Evolutionary conservation across 2,888 invertebrate species (phyloP).

Genomic region (Archaeoteleia sp.): DNA sequence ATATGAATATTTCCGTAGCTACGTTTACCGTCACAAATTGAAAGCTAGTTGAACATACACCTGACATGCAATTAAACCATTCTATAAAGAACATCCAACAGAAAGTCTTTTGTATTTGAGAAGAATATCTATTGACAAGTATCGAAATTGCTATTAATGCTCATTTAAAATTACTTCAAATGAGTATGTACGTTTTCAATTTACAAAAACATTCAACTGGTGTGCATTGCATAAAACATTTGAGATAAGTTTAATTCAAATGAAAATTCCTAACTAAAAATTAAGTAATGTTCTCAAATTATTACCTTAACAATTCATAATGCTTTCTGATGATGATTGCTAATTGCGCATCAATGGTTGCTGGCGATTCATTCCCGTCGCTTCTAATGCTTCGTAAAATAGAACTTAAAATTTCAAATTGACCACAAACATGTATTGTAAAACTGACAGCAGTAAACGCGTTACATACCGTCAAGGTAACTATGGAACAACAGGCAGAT

Average conservation of each 20-base stretch:
- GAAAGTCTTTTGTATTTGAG: slow-evolving; percentile 6
- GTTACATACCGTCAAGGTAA: neutral
- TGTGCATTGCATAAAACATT: too few relatives aligned
- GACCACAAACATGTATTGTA: slow-evolving; percentile 8
- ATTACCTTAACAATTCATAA: slow-evolving; percentile 4
- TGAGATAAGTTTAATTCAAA: too few relatives aligned
- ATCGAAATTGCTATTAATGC: too few relatives aligned
- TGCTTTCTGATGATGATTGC: neutral
- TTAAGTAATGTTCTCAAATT: too few relatives aligned
- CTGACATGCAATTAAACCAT: slow-evolving; percentile 10
- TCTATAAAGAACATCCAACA: slow-evolving; percentile 12
- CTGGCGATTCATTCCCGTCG: neutral
- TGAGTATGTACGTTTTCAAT: too few relatives aligned
- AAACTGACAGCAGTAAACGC: slow-evolving; percentile 2
- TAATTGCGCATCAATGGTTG: neutral
- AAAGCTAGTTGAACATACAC: slow-evolving; percentile 6
- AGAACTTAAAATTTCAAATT: neutral
- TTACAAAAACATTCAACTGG: too few relatives aligned
- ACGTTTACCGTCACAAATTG: slow-evolving; percentile 9
- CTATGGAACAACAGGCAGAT: neutral
- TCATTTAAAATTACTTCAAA: too few relatives aligned
- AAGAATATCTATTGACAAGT: slow-evolving; percentile 4
- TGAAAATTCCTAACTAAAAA: too few relatives aligned
- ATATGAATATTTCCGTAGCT: too few relatives aligned
- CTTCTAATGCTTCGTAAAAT: neutral